Base-by-base conservation (phyloP, 1,140 invertebrate genomes). In the Caenorhabditis tropicalis region DNA sequence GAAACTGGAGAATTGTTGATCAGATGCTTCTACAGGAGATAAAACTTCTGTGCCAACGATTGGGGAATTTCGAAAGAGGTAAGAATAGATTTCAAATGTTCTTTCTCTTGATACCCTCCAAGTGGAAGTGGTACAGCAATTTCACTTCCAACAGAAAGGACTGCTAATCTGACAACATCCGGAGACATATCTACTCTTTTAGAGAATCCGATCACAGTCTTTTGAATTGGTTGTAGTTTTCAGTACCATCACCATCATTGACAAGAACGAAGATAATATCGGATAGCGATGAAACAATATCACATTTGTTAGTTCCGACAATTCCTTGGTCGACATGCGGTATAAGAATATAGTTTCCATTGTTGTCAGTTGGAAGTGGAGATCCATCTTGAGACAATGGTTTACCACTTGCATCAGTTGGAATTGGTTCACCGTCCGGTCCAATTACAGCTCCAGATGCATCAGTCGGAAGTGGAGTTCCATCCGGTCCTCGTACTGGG, bases 61-160 rank as follows among this genome's bases (percentile, higher is more conserved):
- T 83, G 87, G 49, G 53, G 53, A n/a, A 79, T 21, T 15, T 58
- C 29, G n/a, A 82, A 39, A 12, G 39, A 43, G 27, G 36, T 65
- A 2, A 87, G 36, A n/a, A 84, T 60, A 10, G 43, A 33, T 10
- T 33, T 65, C 12, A 88, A 31, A 53, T 88, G 84, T 24, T 74
- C 9, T 33, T 86, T 86, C 36, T 89, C 88, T 46, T 89, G 86
- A 79, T 89, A 89, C 21, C 88, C 87, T 56, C 88, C 88, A 12
- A 89, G 83, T 39, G 84, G 82, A 19, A 89, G 82, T 49, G 88
- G 88, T 19, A 89, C 85, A n/a, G 70, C 70, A 12, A 87, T 87
- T 82, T 86, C 86, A 65, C 82, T 86, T 36, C 87, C 88, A 85
- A 83, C 88, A 9, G 88, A 80, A n/a, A 89, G 74, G 31, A 89